Base-by-base conservation (phyloP, 2,888 invertebrate species). In the Torymus aiolomorphi region DNA sequence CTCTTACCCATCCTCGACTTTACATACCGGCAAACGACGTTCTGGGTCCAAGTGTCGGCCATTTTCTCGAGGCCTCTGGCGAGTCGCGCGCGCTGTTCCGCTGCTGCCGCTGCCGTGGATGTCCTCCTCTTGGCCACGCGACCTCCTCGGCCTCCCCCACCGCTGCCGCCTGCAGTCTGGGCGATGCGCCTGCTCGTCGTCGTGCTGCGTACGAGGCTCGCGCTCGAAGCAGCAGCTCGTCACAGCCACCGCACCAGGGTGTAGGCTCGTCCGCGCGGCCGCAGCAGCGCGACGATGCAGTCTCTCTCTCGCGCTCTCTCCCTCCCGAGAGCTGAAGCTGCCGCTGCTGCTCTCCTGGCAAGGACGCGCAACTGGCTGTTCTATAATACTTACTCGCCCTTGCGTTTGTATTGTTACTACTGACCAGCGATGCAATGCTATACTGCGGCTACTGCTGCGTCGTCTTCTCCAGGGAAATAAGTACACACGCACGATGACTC, bases 41-140 rank as follows among this genome's bases (percentile, higher is more conserved):
- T 89, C 83, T 87, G 86, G 83, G 87, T 87, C 89, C 88, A 89
- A 86, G 83, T 88, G 88, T 90, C 90, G 86, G 90, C 90, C 90
- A 90, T 90, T 89, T 90, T 90, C 87, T 87, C 73, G 65, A 66
- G 59, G 76, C 73, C 71, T 78, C 73, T 63, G 76, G 24, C 59
- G 69, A 78, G 69, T 57, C 42, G 42, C 8, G 62, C 57, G 75
- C 70, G 52, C 51, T 61, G 63, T 31, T 70, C 62, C 52, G 52
- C 42, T 42, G 42, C 42, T 42, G 42, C 42, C 42, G 42, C 42
- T 42, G 42, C 42, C 42, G 42, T 42, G 42, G 42, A 42, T 42
- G 8, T 42, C 42, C 42, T 42, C 42, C 42, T 42, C 42, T 42
- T 42, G 42, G 56, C 57, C 31, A 13, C 56, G 14, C 61, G 61